Evolutionary conservation across 2,113 vertebrate species (phyloP), one percentile per base, ranked within the genome.

Genomic region (Campylorhamphus procurvoides): DNA sequence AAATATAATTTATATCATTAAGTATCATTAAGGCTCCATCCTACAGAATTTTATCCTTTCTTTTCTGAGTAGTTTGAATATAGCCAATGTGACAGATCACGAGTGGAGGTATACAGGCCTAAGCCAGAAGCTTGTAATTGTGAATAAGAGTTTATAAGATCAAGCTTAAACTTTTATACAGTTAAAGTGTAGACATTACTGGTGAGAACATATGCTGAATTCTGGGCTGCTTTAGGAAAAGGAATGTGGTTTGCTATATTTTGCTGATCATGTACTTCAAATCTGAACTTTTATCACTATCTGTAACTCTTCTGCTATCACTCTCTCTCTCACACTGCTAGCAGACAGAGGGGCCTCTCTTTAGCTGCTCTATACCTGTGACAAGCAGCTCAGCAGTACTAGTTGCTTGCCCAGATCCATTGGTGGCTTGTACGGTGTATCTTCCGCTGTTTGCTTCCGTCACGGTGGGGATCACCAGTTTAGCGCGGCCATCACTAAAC

Each of bases 401-500:
- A 84, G 99, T 99, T 18, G 99, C 99, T 98, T 99, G 99, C 98
- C 99, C 99, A 96, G 99, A 98, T 77, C 98, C 99, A 92, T 99
- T 99, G 98, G 99, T 99, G 93, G 99, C 99, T 98, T 98, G 98
- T 89, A 99, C 94, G 27, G 99, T 99, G 89, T 98, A 99, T 95
- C 98, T 98, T 94, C 99, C 99, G 72, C 99, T 99, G 98, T 98
- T 98, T 76, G 98, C 98, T 96, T 98, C 98, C 74, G 98, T 98
- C 98, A 99, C 99, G 94, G 98, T 93, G 73, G 99, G 97, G 98
- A 99, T 99, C 97, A 80, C 98, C 98, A 99, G 98, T 98, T 97
- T 99, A 99, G 99, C 99, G 98, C 98, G 99, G 99, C 99, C 99
- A 94, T 99, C 99, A 97, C 99, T 99, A 99, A 99, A 99, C 89